These are phyloP conservation scores for Caenorhabditis imperialis DNA, from an alignment of 2,888 invertebrate genomes.

Conservation along the genomic window DNA sequence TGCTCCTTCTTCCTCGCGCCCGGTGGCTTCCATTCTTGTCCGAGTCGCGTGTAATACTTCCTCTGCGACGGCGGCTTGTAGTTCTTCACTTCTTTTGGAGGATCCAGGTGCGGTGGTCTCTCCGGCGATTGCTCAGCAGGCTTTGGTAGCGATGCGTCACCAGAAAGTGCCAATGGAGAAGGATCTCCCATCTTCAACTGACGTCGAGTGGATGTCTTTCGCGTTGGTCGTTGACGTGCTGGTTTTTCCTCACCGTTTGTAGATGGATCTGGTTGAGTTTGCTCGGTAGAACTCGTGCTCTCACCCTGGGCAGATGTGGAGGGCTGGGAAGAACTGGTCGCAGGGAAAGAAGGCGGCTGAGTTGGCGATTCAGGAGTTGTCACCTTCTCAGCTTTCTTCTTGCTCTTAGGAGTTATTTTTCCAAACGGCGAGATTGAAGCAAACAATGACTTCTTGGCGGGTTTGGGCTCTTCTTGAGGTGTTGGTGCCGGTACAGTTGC, in stretches of 20 bases:
- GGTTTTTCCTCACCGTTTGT: too few relatives aligned
- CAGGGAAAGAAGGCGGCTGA: too few relatives aligned
- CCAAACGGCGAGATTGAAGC: conserved; percentile 17
- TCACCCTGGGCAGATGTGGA: too few relatives aligned
- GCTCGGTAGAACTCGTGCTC: too few relatives aligned
- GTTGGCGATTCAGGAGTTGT: too few relatives aligned
- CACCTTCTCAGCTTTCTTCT: neutral
- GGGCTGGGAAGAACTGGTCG: too few relatives aligned
- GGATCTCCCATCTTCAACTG: conserved; percentile 5
- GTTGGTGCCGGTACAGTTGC: neutral
- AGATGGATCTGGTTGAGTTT: too few relatives aligned
- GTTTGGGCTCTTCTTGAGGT: neutral
- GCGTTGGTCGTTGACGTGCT: neutral
- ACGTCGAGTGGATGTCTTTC: neutral
- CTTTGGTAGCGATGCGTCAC: conserved; percentile 18
- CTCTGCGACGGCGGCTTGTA: conserved; percentile 27
- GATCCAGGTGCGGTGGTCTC: conserved; percentile 15
- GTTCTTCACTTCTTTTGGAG: conserved; percentile 12
- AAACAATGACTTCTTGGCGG: neutral
- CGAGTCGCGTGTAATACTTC: conserved; percentile 24
- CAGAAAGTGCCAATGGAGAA: conserved; percentile 5
- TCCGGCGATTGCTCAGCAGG: conserved; percentile 24
- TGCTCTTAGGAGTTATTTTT: conserved; percentile 1
- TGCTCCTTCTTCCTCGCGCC: neutral
- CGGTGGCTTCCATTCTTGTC: conserved; percentile 22